A percentile compares a stretch with the other conserved stretches of the same genome.
Evolutionary conservation across 2,888 invertebrate genomes (phyloP).

Genomic region (Adelphocoris suturalis): DNA sequence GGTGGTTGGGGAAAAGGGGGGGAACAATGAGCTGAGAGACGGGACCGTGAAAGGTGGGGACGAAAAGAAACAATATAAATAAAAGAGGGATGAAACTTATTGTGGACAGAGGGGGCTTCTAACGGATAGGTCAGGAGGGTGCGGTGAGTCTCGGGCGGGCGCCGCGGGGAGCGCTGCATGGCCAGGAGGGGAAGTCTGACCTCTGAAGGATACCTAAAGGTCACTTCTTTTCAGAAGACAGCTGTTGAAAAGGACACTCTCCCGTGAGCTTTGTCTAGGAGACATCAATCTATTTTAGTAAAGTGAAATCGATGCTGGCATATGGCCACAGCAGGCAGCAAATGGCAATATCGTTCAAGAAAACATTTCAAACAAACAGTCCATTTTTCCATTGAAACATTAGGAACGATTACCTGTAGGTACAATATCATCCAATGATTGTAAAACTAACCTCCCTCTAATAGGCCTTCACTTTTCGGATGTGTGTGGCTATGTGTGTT

Average conservation of each 20-base stretch:
- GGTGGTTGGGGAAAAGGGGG: not conserved
- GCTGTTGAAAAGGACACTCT: conserved; percentile 22
- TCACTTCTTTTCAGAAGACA: not conserved
- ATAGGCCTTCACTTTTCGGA: no score
- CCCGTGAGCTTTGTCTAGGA: no score
- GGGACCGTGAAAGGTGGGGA: conserved; percentile 8
- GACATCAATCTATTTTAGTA: no score
- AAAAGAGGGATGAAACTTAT: conserved; percentile 31
- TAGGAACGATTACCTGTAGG: no score
- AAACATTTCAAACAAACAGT: no score
- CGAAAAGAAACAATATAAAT: conserved; percentile 44
- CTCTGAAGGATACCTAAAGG: not conserved
- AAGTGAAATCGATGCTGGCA: not conserved
- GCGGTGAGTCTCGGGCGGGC: not conserved
- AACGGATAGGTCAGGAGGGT: conserved; percentile 23
- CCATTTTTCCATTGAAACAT: no score
- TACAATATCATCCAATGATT: no score
- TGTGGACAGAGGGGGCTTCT: not conserved
- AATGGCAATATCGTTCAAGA: no score
- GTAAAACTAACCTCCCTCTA: no score
- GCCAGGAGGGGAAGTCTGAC: not conserved
- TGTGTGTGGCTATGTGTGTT: no score
- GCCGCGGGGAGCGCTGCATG: not conserved
- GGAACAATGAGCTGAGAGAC: conserved; percentile 2
- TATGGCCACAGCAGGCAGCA: not conserved